Base-by-base conservation (phyloP, 1,140 invertebrate species). In the Tribolium madens region DNA sequence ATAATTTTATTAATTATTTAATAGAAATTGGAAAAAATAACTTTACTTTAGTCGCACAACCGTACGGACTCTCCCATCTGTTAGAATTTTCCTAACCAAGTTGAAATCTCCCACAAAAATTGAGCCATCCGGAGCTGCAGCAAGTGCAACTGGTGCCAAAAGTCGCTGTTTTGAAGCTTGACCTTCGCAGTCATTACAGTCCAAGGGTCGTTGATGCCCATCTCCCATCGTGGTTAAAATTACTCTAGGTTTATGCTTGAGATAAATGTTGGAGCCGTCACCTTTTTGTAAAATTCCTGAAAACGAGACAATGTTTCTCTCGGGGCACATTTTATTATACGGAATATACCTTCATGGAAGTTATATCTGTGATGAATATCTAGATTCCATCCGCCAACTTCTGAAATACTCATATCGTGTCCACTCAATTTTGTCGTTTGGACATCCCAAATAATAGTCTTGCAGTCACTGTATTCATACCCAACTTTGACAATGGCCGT, bases 341-440 rank as follows among this genome's bases (percentile, higher is more conserved):
- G 72, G 64, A 15, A 18, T 52, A 83, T 88, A 93, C 95, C 97
- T 89, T 98, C 97, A 84, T 98, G 96, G 90, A 98, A 97, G 84
- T 99, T 98, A 86, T 98, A 98, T 79, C 96, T 89, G 83, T 99
- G 97, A 87, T 99, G 97, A 80, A 98, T 97, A 84, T 98, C 96
- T 69, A 99, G 86, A 86, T 98, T 98, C 97, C 97, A 99, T 4
- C 96, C 96, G 1, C 97, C 97, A 14, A 98, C 93, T 85, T 97
- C 96, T 0, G 96, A 97, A 33, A 98, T 98, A 68, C 94, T 95
- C 93, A 98, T 96, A 84, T 98, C 97, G 83, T 97, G 96, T 1
- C 97, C 97, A 81, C 95, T 96, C 31, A 98, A 86, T 84, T 97
- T 97, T 0, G 96, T 97, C 2, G 95, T 97, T 84, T 98, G 95